Conservation (phyloP, 2,888 invertebrate species). For the Spodoptera littoralis region DNA sequence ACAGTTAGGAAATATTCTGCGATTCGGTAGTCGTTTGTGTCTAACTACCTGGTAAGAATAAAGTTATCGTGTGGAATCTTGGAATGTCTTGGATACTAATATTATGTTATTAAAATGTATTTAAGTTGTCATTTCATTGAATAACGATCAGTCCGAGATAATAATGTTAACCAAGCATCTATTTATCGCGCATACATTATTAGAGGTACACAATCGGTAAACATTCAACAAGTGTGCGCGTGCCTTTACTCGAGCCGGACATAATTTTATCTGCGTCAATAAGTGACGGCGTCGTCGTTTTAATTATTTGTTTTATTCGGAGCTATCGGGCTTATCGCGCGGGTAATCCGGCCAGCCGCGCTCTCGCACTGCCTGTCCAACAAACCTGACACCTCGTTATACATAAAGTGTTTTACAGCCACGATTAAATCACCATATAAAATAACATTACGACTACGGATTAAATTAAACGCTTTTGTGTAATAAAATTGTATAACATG, state of each 20-base stretch:
- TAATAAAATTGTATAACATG: constrained; percentile 65
- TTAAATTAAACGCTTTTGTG: constrained; percentile 66
- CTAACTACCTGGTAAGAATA: too few species aligned
- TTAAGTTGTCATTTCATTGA: too few species aligned
- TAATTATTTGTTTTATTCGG: constrained; percentile 65
- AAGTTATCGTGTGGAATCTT: too few species aligned
- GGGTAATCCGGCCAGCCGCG: constrained; percentile 41
- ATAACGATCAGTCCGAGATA: too few species aligned
- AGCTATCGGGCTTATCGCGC: constrained; percentile 58
- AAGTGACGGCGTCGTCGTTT: constrained; percentile 38
- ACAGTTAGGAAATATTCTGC: too few species aligned
- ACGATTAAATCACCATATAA: constrained; percentile 65
- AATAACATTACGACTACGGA: constrained; percentile 63
- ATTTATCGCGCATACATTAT: constrained; percentile 15
- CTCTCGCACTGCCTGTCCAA: constrained; percentile 47
- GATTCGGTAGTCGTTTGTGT: too few species aligned
- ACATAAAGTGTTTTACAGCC: constrained; percentile 55
- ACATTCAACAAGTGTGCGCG: constrained; percentile 41
- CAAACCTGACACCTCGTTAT: constrained; percentile 42
- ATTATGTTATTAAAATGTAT: too few species aligned
- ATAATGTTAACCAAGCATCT: neutral
- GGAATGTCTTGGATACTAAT: too few species aligned
- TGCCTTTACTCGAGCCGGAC: constrained; percentile 41
- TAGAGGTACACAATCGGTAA: constrained; percentile 17
- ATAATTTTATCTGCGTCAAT: constrained; percentile 59